Percentiles rank a stretch among this genome's conserved stretches.
These are phyloP conservation scores for Odontothrips loti DNA, from an alignment of 2,888 invertebrate genomes.

Conservation along the genomic window DNA sequence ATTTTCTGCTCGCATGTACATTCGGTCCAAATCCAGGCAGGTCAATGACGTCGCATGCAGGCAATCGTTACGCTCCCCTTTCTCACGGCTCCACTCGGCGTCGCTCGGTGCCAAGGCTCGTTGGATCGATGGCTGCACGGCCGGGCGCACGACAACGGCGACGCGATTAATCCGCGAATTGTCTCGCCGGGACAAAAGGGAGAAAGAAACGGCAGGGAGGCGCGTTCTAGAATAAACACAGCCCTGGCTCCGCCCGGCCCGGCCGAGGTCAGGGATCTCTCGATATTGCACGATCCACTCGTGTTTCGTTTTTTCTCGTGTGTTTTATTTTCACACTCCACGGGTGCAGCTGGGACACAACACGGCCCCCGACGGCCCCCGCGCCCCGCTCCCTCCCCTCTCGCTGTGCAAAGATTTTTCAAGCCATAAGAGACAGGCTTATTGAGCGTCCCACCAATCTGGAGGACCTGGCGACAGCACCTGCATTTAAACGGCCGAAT, in stretches of 20 bases:
- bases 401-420: no score
- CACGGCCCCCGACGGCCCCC: no score
- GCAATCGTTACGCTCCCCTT: no score
- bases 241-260: background rate
- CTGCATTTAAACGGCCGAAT: conserved; percentile 15
- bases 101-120: background rate
- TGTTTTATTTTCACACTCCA: no score
- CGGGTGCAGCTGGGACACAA: no score
- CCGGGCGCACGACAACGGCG: background rate
- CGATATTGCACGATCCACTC: background rate
- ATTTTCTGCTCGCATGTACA: no score
- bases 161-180: background rate
- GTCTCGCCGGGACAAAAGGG: background rate
- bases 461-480: background rate
- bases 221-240: background rate
- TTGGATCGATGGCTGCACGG: background rate
- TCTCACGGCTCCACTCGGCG: no score
- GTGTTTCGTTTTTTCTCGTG: background rate
- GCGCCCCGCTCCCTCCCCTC: no score
- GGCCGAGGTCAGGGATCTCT: background rate
- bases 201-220: background rate
- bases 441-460: conserved; percentile 5
- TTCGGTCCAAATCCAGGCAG: no score
- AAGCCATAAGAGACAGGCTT: background rate
- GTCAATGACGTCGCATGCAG: no score